A percentile compares a stretch with the other conserved stretches of the same genome.
Conservation (phyloP, 2,888 invertebrate genomes). For the Chymomyza fuscimana region DNA sequence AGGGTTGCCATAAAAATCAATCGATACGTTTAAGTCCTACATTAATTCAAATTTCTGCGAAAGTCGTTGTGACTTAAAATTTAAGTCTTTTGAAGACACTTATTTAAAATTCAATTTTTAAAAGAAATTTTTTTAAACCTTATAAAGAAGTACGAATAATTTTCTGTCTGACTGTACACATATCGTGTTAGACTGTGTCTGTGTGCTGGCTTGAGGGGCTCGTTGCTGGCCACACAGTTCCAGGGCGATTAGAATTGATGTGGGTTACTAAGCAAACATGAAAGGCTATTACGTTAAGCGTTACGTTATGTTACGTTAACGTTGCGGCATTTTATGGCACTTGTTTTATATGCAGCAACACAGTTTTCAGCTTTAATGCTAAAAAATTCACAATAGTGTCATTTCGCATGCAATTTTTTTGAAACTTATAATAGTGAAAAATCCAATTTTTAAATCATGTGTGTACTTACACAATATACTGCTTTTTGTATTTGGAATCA, state of each 20-base stretch:
- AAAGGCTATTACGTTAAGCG: conserved; percentile 73
- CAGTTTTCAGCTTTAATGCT: conserved; percentile 33
- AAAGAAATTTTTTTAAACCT: no score
- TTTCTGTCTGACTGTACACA: neutral
- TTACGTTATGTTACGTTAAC: conserved; percentile 60
- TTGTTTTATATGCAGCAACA: conserved; percentile 46
- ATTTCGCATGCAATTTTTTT: neutral
- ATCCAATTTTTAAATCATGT: no score
- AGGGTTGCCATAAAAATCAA: no score
- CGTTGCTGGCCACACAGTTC: conserved; percentile 42
- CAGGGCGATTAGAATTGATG: conserved; percentile 72
- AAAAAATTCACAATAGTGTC: neutral
- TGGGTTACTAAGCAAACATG: conserved; percentile 75
- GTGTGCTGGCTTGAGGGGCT: conserved; percentile 19
- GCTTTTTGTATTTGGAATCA: no score
- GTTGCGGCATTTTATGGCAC: conserved; percentile 50
- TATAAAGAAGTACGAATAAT: no score
- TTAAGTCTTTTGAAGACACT: no score
- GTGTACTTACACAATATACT: no score
- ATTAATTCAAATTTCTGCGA: no score
- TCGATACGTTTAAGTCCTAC: no score
- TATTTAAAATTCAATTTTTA: no score
- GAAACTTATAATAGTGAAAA: no score
- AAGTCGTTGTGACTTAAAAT: no score
- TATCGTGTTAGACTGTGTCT: neutral